Conservation (phyloP, 2,888 invertebrate species). For the Lithophane leautieri region DNA sequence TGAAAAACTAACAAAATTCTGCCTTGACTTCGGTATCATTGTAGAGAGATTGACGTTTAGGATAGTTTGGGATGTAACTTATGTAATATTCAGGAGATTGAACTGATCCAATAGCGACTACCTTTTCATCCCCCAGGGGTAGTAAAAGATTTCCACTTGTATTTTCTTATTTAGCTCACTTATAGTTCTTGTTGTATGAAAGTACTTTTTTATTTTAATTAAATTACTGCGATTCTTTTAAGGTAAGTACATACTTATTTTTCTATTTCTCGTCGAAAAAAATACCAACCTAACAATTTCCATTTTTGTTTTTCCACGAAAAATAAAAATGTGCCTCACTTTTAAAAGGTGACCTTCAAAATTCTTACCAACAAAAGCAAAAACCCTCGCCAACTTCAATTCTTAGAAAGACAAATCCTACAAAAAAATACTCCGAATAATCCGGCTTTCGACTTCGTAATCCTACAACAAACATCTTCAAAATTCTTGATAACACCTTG, state of each 20-base stretch:
- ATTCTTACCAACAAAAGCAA: neutral
- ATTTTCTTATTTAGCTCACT: neutral
- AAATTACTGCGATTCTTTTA: neutral
- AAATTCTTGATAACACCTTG: conserved; percentile 25
- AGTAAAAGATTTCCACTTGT: neutral
- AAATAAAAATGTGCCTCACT: neutral
- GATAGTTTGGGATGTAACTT: conserved; percentile 4
- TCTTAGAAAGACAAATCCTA: conserved; percentile 3
- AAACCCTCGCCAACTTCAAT: neutral
- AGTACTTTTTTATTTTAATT: neutral
- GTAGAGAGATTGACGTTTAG: neutral
- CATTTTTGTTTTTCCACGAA: neutral
- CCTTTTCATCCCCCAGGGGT: conserved; percentile 4
- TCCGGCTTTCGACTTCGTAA: conserved; percentile 18
- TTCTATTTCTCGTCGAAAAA: neutral
- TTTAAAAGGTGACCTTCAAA: neutral
- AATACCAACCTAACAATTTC: neutral
- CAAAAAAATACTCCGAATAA: conserved; percentile 16
- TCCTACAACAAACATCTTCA: conserved; percentile 14
- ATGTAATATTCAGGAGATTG: conserved; percentile 34
- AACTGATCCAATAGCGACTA: conserved; percentile 11
- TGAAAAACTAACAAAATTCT: neutral
- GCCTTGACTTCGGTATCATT: neutral
- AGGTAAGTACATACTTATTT: neutral
- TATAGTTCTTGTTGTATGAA: neutral